A percentile compares a stretch with the other conserved stretches of the same genome.
Evolutionary conservation across 2,888 invertebrate genomes (phyloP).

Genomic region (Neria commutata): DNA sequence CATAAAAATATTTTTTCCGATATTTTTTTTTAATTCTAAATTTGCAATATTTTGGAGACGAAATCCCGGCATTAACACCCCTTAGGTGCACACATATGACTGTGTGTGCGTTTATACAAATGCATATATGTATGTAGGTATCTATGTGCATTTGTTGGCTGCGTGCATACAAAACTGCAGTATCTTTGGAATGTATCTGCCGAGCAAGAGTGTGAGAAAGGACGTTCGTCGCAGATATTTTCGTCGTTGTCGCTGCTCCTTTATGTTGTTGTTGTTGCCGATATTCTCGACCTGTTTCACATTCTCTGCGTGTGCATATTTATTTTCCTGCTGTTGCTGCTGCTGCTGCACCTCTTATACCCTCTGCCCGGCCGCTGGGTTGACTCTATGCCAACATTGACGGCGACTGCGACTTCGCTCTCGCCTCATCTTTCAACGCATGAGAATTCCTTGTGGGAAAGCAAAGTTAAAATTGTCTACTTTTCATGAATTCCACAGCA

Average conservation of each 20-base stretch:
- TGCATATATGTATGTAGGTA: not conserved
- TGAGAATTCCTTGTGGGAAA: slow-evolving; percentile 19
- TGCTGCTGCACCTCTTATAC: not conserved
- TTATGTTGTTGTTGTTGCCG: slow-evolving; percentile 3
- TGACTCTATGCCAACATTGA: not conserved
- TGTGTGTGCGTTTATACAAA: not conserved
- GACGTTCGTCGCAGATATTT: slow-evolving; percentile 13
- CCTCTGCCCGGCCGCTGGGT: not conserved
- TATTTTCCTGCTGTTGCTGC: not conserved
- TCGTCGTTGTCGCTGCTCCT: not conserved
- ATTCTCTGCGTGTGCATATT: slow-evolving; percentile 2
- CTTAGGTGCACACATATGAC: slow-evolving; percentile 3
- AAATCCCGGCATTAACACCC: no score
- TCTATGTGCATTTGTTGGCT: not conserved
- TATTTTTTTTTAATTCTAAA: no score
- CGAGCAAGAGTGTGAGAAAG: slow-evolving; percentile 9
- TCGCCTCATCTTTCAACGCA: not conserved
- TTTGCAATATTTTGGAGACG: no score
- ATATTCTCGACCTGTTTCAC: slow-evolving; percentile 12
- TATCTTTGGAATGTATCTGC: not conserved
- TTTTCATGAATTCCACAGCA: not conserved
- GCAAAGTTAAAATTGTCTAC: slow-evolving; percentile 5
- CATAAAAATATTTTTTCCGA: no score
- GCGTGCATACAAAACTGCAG: not conserved
- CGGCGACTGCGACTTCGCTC: not conserved